Evolutionary conservation across 1,140 invertebrate genomes (phyloP).

Genomic region (Drosophila sproati): DNA sequence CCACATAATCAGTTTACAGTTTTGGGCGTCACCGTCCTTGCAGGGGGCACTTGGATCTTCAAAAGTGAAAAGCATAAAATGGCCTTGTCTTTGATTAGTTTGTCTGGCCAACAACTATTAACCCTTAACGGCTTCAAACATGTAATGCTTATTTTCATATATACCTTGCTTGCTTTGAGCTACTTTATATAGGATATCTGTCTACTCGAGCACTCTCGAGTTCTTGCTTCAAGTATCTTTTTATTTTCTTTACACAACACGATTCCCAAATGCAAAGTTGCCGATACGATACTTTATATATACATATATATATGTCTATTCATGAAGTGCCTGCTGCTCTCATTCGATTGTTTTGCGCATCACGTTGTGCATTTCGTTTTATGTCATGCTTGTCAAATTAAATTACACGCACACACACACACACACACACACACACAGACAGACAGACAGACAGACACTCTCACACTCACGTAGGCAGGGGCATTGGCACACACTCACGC

Average conservation of each 20-base stretch:
- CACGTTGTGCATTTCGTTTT: conserved; percentile 79
- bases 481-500: neutral
- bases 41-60: neutral
- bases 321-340: conserved; percentile 8
- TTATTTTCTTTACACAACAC: no score
- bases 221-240: neutral
- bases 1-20: conserved; percentile 35
- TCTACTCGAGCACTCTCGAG: neutral
- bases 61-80: conserved; percentile 45
- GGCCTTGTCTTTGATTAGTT: conserved; percentile 68
- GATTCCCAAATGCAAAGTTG: conserved; percentile 37
- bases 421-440: conserved; percentile 1
- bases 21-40: conserved; percentile 30
- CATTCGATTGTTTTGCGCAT: conserved; percentile 60
- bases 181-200: conserved; percentile 6
- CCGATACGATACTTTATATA: conserved; percentile 13
- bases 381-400: conserved; percentile 75
- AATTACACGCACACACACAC: conserved; percentile 63
- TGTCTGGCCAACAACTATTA: conserved; percentile 31
- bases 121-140: conserved; percentile 14
- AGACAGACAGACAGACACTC: conserved; percentile 1
- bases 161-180: neutral
- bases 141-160: neutral
- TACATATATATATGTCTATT: neutral
- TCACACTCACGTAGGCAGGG: neutral